phyloP scores from a whole-genome alignment of 2,113 vertebrate species.

The Willisornis vidua region DNA sequence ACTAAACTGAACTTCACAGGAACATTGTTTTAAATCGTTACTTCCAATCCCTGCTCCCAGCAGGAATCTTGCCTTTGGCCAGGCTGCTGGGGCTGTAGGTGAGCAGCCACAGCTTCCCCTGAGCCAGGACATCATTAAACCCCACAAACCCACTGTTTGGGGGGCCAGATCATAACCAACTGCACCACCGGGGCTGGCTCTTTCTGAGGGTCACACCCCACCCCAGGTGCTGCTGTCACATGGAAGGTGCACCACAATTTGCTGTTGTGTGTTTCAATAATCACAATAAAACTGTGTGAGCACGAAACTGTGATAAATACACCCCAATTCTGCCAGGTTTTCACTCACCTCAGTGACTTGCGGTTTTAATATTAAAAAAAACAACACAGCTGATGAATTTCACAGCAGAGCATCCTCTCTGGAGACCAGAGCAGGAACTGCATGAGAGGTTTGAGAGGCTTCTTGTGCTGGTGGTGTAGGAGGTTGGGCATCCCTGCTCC shows the following conservation, averaged over 20 bases:
- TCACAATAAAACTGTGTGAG: background rate
- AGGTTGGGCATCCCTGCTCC: background rate
- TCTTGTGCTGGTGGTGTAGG: background rate
- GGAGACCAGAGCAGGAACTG: background rate
- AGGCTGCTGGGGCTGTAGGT: background rate
- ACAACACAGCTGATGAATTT: background rate
- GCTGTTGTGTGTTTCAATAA: background rate
- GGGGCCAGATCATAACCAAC: fast-evolving
- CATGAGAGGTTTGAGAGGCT: background rate
- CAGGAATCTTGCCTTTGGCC: background rate
- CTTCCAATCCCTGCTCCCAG: slow-evolving; percentile 7
- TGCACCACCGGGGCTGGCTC: fast-evolving
- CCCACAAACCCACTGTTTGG: background rate
- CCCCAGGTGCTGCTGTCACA: background rate
- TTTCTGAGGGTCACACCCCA: no score
- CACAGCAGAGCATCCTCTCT: background rate
- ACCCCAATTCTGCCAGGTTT: background rate
- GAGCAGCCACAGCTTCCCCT: background rate
- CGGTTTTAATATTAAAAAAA: background rate
- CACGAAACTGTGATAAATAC: background rate
- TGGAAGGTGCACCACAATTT: background rate
- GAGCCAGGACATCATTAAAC: background rate
- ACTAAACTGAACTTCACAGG: background rate
- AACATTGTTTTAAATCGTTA: background rate
- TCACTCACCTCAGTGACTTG: background rate